Conservation (phyloP, 2,888 invertebrate species). For the Mythimna loreyi region DNA sequence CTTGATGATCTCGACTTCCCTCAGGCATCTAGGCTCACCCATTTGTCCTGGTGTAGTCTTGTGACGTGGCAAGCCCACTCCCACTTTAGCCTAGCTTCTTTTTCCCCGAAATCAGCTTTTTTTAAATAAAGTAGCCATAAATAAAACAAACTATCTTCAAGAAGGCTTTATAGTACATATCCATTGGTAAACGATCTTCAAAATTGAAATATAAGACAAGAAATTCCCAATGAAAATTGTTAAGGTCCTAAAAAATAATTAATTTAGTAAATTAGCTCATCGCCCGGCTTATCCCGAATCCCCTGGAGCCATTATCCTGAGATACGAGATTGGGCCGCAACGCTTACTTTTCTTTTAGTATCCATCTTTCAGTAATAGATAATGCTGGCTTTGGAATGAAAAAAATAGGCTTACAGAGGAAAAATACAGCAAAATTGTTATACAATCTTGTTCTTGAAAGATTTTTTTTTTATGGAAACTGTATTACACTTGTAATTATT, state of each 20-base stretch:
- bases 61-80: too few relatives aligned
- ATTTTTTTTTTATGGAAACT: too few relatives aligned
- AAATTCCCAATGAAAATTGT: neutral
- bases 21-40: too few relatives aligned
- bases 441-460: too few relatives aligned
- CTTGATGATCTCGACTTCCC: too few relatives aligned
- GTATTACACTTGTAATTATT: too few relatives aligned
- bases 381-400: neutral
- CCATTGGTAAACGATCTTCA: neutral
- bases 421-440: neutral
- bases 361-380: conserved; percentile 15
- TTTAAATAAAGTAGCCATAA: too few relatives aligned
- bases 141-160: neutral
- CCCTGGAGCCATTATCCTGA: conserved; percentile 22
- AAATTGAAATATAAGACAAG: conserved; percentile 1
- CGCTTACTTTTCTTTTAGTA: conserved; percentile 1
- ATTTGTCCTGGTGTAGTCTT: too few relatives aligned
- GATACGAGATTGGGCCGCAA: conserved; percentile 3
- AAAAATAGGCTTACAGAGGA: neutral
- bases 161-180: neutral
- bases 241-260: conserved; percentile 28
- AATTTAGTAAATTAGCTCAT: conserved; percentile 26
- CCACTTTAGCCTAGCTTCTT: too few relatives aligned
- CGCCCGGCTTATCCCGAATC: conserved; percentile 20
- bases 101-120: too few relatives aligned